phyloP scores from a whole-genome alignment of 2,113 vertebrate species.

The Upupa epops region DNA sequence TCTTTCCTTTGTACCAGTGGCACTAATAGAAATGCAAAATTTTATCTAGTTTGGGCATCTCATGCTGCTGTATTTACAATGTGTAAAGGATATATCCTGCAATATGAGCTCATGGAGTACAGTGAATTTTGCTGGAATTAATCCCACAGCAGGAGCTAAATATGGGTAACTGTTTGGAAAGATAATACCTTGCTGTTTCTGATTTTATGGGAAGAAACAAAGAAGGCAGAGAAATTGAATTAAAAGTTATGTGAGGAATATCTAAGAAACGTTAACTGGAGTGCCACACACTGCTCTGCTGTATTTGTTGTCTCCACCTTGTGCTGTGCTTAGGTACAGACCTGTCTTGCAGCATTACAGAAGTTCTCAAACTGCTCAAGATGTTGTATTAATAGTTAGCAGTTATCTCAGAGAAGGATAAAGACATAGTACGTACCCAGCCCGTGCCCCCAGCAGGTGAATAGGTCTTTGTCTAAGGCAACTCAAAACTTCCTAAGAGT shows the following conservation, averaged over 20 bases:
- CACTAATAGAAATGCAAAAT: conserved; percentile 45
- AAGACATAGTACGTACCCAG: neutral
- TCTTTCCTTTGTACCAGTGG: conserved; percentile 16
- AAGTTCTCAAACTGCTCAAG: conserved; percentile 11
- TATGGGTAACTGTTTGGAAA: conserved; percentile 47
- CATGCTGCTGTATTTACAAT: conserved; percentile 29
- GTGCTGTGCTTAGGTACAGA: conserved; percentile 12
- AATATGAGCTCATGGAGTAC: conserved; percentile 20
- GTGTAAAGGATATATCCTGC: conserved; percentile 11
- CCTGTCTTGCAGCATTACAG: conserved; percentile 62
- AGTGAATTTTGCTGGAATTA: conserved; percentile 51
- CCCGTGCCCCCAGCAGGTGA: neutral
- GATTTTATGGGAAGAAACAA: neutral
- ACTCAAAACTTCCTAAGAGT: neutral
- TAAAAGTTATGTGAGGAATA: neutral
- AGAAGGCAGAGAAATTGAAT: neutral
- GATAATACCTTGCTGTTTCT: conserved; percentile 22
- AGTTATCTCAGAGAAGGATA: neutral
- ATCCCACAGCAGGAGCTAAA: conserved; percentile 45
- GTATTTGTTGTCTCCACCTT: conserved; percentile 37
- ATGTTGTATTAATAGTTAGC: conserved; percentile 17
- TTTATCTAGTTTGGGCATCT: neutral
- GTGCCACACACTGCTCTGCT: neutral
- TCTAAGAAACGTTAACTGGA: conserved; percentile 36
- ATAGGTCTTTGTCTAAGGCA: neutral